Evolutionary conservation across 1,140 invertebrate species (phyloP), one percentile per base, ranked within the genome.

Genomic region (Drosophila pruinosa): DNA sequence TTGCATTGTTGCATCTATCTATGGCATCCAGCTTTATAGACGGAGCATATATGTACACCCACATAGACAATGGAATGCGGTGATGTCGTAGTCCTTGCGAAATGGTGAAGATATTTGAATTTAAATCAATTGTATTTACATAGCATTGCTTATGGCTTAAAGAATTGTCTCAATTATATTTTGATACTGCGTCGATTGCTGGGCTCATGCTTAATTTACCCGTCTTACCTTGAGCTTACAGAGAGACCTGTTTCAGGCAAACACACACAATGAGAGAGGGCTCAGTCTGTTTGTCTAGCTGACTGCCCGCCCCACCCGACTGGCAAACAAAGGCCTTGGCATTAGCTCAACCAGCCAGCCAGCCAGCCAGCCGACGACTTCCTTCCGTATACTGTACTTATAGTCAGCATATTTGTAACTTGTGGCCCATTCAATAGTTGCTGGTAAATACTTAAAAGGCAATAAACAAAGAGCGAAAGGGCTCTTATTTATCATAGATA

Each of bases 361-460:
- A 69, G 15, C 14, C 4, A 34, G 10, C 19, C 19, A 26, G 3
- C 21, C 21, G 59, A 41, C 67, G 24, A 56, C 34, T 56, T 70
- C 67, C 67, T 70, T 70, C 52, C 52, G 59, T 17, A 31, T 53
- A 54, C 48, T 24, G 24, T 17, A 52, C 22, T 52, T 31, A 22
- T 43, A 62, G 24, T 14, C 48, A 5, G 22, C 19, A n/a, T 38
- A 19, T 24, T 17, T 39, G 14, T 26, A 26, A 26, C 34, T 41
- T 15, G 21, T 24, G n/a, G 43, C 5, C 21, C n/a, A 24, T 47
- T 47, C n/a, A 24, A 17, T 31, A 31, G 24, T 50, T 50, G 47
- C 1, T 26, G 10, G 41, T 12, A 45, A n/a, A 22, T 21, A 39
- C 38, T 39, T 19, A 14, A 19, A 34, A 12, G 10, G 3, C 0